Conservation (phyloP, 2,888 invertebrate genomes). For the Drosophila testacea region DNA sequence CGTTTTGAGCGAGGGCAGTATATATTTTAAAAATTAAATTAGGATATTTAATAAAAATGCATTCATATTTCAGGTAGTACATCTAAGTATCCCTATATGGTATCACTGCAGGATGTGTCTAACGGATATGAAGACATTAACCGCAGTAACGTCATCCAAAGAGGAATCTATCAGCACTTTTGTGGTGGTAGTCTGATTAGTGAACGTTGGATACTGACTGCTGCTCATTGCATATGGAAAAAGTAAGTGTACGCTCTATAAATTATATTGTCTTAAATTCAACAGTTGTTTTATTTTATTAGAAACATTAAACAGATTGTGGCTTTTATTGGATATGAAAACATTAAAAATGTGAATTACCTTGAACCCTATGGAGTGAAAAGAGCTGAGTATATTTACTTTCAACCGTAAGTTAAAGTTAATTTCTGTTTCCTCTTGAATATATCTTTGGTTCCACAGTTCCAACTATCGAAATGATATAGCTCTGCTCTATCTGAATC, state of each 20-base stretch:
- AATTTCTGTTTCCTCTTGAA: not conserved
- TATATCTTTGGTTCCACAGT: constrained; percentile 47
- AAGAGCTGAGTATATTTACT: constrained; percentile 74
- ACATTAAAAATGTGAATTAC: constrained; percentile 61
- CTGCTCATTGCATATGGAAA: constrained; percentile 83
- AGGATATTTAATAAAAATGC: constrained; percentile 16
- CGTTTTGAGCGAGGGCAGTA: constrained; percentile 69
- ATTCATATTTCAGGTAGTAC: constrained; percentile 46
- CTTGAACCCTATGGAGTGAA: constrained; percentile 65
- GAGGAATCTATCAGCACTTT: constrained; percentile 75
- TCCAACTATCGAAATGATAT: constrained; percentile 82
- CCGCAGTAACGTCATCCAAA: constrained; percentile 18
- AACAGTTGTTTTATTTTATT: constrained; percentile 2
- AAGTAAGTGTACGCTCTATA: constrained; percentile 70
- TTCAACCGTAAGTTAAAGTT: constrained; percentile 76
- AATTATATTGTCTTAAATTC: not conserved
- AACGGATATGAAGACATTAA: not conserved
- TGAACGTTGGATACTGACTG: constrained; percentile 82
- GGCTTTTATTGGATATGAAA: constrained; percentile 78
- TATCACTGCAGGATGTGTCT: constrained; percentile 80
- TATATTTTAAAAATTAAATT: constrained; percentile 6
- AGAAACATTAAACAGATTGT: constrained; percentile 72
- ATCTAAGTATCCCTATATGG: constrained; percentile 81
- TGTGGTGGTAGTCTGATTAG: constrained; percentile 83
- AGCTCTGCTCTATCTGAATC: constrained; percentile 73